Evolutionary conservation across 1,140 invertebrate species (phyloP), one percentile per base, ranked within the genome.

Genomic region (Periplaneta americana): DNA sequence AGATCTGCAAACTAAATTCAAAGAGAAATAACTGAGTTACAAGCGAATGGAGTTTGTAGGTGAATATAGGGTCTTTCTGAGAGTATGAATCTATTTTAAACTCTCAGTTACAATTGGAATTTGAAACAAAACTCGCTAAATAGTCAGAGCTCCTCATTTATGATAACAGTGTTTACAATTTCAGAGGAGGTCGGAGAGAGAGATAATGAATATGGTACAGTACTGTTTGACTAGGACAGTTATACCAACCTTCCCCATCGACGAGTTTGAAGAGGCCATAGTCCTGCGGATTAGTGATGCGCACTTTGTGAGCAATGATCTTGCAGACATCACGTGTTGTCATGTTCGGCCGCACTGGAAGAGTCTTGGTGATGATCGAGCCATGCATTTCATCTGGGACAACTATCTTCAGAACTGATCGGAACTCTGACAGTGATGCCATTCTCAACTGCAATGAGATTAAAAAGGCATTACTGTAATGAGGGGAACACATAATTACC

Each of bases 221-320:
- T n/a, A n/a, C n/a, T n/a, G n/a, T n/a, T n/a, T n/a, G n/a, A n/a
- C n/a, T n/a, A n/a, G n/a, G n/a, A n/a, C n/a, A 80, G 66, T 66
- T 75, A 84, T 83, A 86, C 86, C 87, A 90, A 96, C 95, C 95
- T 93, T 97, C 95, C 84, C 96, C 96, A 85, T 97, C 94, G 33
- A 96, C 93, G 36, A 98, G 89, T 84, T 96, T 95, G 87, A 96
- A 98, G n/a, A 99, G 91, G 33, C 95, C 96, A 88, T 98, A 99
- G 88, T 98, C 97, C 87, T 98, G 97, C 34, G 97, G 96, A 89
- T 98, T 98, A 17, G 97, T 98, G 66, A 98, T 96, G 84, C 95
- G 91, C 80, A 97, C 94, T 87, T 98, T 97, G 86, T 98, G 96
- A 0, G 97, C 97, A 82, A 98, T 95, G 84, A 98, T 96, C 75